A percentile compares a stretch with the other conserved stretches of the same genome.
phyloP scores from a whole-genome alignment of 2,888 invertebrate species.

The Caenorhabditis sp. region DNA sequence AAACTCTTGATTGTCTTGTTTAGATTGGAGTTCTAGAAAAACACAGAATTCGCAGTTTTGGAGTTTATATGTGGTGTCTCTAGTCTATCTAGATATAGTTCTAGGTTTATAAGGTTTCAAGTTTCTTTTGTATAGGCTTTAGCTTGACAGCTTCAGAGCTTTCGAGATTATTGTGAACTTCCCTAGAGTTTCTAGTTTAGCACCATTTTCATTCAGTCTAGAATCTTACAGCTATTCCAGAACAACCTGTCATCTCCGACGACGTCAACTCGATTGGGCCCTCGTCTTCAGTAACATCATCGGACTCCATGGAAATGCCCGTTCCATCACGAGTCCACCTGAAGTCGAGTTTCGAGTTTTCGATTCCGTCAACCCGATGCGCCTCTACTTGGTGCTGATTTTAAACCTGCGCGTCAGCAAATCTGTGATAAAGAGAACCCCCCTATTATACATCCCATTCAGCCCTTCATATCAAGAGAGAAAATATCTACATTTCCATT shows the following conservation, averaged over 20 bases:
- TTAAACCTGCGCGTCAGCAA: conserved; percentile 62
- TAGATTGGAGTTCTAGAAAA: too few relatives aligned
- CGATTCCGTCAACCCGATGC: conserved; percentile 23
- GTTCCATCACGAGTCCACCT: conserved; percentile 3
- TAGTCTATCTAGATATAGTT: too few relatives aligned
- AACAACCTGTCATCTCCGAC: conserved; percentile 33
- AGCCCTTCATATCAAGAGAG: conserved; percentile 6
- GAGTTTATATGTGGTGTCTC: too few relatives aligned
- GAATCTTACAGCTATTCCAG: conserved; percentile 10
- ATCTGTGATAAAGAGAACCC: conserved; percentile 54
- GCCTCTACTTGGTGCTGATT: conserved; percentile 36
- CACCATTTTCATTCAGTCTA: too few relatives aligned
- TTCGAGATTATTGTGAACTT: too few relatives aligned
- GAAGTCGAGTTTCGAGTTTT: conserved; percentile 23
- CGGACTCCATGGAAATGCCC: conserved; percentile 33
- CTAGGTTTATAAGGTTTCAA: too few relatives aligned
- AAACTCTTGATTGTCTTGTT: too few relatives aligned
- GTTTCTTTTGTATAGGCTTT: too few relatives aligned
- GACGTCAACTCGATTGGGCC: conserved; percentile 29
- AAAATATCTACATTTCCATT: not conserved
- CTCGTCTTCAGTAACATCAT: not conserved
- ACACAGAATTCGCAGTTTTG: too few relatives aligned
- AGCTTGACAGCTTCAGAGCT: too few relatives aligned
- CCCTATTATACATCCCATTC: not conserved
- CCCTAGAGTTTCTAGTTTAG: too few relatives aligned